Base-by-base conservation (phyloP, 2,797 vertebrate genomes). In the Danio tinwini region DNA sequence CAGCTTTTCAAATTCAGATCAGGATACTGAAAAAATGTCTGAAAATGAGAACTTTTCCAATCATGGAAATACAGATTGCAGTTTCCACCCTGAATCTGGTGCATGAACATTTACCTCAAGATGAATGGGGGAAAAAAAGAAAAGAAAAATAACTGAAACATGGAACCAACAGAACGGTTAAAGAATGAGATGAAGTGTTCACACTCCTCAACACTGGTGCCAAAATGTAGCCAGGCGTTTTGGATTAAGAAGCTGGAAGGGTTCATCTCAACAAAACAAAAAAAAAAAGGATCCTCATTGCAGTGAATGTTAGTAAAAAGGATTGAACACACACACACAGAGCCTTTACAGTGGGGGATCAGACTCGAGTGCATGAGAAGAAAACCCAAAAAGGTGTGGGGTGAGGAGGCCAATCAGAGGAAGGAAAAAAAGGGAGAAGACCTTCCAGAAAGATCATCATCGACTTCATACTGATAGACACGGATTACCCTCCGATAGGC, bases 361-460 rank as follows among this genome's bases (percentile, higher is more conserved):
- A 93, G 90, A 91, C 90, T 88, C 83, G 49, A 87, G 95, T 95
- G 94, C 90, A 84, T 87, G 84, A 90, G 67, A 13, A 73, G 53
- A 85, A 94, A 93, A 87, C 84, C 84, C 70, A 86, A 80, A 88
- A 85, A 49, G 86, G 91, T 88, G 82, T 93, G 93, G 87, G 87
- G 76, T 88, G 80, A 86, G 81, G 76, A 47, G 62, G 93, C 90
- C 90, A 91, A 89, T 73, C 77, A 85, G 86, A 91, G 55, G 44
- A 85, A 85, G 70, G n/a, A 85, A 92, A 92, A 93, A 94, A 90
- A 93, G 85, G 91, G 91, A 91, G 89, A 91, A 94, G 95, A 96
- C 97, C 97, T 98, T 98, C 96, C 97, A 90, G 96, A 97, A 88
- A 98, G 97, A 96, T 97, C 96, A 95, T 98, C 97, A 94, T 95